phyloP scores from a whole-genome alignment of 2,888 invertebrate genomes.

The Meta bourneti region DNA sequence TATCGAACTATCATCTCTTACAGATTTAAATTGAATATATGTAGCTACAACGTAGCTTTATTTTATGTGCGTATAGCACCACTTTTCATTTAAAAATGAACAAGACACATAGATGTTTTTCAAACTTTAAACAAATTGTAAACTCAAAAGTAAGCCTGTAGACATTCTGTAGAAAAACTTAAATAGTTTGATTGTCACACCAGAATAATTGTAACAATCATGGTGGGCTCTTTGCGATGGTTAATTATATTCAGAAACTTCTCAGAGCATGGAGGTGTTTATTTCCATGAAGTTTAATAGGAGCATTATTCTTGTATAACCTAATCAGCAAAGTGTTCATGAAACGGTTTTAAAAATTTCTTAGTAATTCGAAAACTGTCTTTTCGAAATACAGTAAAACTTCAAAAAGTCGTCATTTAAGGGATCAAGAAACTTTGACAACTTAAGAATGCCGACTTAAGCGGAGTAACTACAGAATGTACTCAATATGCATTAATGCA shows the following conservation, averaged over 20 bases:
- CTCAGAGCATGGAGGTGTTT: too few relatives aligned
- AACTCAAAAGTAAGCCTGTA: not conserved
- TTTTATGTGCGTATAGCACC: slow-evolving; percentile 15
- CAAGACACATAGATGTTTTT: not conserved
- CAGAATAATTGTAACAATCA: not conserved
- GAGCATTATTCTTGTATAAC: too few relatives aligned
- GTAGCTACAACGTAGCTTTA: slow-evolving; percentile 9
- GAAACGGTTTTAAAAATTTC: not conserved
- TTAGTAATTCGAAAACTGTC: not conserved
- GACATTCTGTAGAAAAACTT: not conserved
- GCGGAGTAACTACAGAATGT: too few relatives aligned
- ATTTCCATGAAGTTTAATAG: too few relatives aligned
- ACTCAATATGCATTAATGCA: not conserved
- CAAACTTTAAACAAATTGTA: not conserved
- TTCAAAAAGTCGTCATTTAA: not conserved
- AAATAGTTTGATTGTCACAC: slow-evolving; percentile 9
- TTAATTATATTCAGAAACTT: not conserved
- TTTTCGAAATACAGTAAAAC: not conserved
- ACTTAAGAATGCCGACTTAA: too few relatives aligned
- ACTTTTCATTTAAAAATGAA: not conserved
- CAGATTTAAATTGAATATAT: not conserved
- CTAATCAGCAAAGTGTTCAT: too few relatives aligned
- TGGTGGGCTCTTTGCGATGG: not conserved
- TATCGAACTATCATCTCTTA: not conserved
- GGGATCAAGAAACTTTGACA: not conserved